Base-by-base conservation (phyloP, 1,140 invertebrate species). In the Caenorhabditis remanei region DNA sequence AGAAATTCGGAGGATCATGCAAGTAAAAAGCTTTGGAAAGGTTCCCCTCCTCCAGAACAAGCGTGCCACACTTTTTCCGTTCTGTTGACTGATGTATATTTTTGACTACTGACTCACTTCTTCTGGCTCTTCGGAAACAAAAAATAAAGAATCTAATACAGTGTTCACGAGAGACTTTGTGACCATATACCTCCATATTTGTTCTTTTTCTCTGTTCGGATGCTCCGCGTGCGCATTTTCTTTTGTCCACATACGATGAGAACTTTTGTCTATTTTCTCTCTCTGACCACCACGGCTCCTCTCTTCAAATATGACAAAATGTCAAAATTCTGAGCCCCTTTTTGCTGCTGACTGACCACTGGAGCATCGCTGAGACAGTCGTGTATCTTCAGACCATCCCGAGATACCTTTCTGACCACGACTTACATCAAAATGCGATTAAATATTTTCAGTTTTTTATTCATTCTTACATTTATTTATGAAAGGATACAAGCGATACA, bases 301-400 rank as follows among this genome's bases (percentile, higher is more conserved):
- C 71, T 79, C 71, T 79, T 79, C 71, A 79, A 79, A 79, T 79
- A 79, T 79, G 71, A 79, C 71, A 79, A 79, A 79, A 79, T 79
- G 71, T 79, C 71, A 79, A 79, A 79, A 40, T 41, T 14, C 40
- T 8, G 56, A 9, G 16, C n/a, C n/a, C 21, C n/a, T 61, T 16
- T 63, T 58, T 58, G 32, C 61, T 58, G 8, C n/a, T 58, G 56
- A n/a, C 56, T 21, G n/a, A 19, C n/a, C 56, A n/a, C 56, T 58
- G 56, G 56, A 58, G 56, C 56, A 58, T 58, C n/a, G 8, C n/a
- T 58, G 16, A 21, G 56, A 21, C n/a, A 21, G 16, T 8, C n/a
- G 56, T n/a, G 14, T 53, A 16, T 53, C 9, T 53, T 9, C 16
- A 32, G 50, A 9, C 16, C 50, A 53, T 4, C 50, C 50, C 50